Evolutionary conservation across 2,113 vertebrate species (phyloP).

Genomic region (Onychostruthus taczanowskii): DNA sequence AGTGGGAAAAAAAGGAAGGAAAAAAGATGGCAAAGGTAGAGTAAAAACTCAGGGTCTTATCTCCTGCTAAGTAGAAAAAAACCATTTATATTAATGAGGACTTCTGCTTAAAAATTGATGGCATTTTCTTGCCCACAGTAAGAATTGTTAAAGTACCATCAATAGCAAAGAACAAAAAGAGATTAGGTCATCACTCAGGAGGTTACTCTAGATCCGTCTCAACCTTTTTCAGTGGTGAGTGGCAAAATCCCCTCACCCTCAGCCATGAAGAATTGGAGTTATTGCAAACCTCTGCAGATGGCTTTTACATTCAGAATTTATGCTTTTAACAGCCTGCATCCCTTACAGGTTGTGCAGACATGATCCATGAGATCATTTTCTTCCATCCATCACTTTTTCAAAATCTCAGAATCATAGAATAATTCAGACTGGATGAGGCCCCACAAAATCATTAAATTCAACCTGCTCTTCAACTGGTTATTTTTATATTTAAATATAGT

Average conservation of each 20-base stretch:
- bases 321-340: background rate
- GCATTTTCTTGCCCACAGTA: background rate
- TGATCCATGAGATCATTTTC: background rate
- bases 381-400: background rate
- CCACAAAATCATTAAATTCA: background rate
- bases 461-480: background rate
- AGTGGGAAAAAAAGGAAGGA: background rate
- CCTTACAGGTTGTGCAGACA: background rate
- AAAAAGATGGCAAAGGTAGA: background rate
- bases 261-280: background rate
- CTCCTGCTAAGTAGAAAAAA: background rate
- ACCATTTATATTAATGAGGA: constrained; percentile 1
- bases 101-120: constrained; percentile 29
- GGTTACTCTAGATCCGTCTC: background rate
- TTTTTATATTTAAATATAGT: background rate
- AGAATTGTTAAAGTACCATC: background rate
- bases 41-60: background rate
- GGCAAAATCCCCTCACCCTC: background rate
- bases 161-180: constrained; percentile 10
- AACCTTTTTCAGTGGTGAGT: background rate
- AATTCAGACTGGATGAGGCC: background rate
- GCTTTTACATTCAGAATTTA: background rate
- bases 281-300: background rate
- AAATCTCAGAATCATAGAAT: background rate
- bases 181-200: background rate